Percentiles rank a stretch among this genome's conserved stretches.
Conservation (phyloP, 2,797 vertebrate species). For the Bovichtus diacanthus region DNA sequence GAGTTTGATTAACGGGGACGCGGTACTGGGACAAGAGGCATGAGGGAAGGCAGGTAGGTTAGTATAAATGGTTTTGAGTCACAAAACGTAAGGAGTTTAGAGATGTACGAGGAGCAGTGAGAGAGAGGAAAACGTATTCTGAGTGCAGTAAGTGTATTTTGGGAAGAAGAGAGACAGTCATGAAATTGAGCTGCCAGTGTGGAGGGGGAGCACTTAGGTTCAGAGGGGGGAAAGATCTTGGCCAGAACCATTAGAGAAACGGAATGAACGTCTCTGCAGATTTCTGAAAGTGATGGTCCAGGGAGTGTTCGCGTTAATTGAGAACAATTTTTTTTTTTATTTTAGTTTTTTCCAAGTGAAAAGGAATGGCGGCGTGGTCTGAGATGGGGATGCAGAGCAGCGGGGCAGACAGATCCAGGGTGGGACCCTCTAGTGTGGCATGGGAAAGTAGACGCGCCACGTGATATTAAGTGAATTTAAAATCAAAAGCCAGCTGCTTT, state of each 20-base stretch:
- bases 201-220: background rate
- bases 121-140: background rate
- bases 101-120: background rate
- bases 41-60: background rate
- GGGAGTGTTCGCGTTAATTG: conserved; percentile 12
- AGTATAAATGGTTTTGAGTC: background rate
- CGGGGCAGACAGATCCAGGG: background rate
- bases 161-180: background rate
- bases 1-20: background rate
- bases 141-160: background rate
- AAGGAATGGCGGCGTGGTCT: background rate
- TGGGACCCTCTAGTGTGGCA: background rate
- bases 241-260: background rate
- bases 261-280: background rate
- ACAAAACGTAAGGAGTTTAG: background rate
- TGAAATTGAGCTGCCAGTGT: conserved; percentile 1
- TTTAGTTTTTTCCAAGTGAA: no score
- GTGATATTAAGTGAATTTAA: conserved; percentile 2
- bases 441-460: background rate
- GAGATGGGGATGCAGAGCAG: background rate
- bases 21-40: background rate
- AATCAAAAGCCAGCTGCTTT: background rate
- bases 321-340: conserved; percentile 21
- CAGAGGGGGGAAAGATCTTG: background rate
- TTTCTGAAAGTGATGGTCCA: conserved; percentile 9